Evolutionary conservation across 2,888 invertebrate species (phyloP).

Genomic region (Ceramica pisi): DNA sequence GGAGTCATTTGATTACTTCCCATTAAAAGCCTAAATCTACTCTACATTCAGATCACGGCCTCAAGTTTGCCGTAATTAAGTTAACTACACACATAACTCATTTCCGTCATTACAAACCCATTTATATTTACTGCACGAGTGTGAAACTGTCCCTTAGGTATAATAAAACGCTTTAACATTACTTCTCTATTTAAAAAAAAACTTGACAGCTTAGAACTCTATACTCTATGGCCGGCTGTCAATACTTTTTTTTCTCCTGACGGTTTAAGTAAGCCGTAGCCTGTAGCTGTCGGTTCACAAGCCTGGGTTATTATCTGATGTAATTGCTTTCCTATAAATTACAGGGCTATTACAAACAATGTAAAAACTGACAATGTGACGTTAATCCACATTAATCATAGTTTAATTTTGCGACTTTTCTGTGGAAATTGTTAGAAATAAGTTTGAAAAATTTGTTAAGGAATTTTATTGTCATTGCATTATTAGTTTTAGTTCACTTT

Average conservation of each 20-base stretch:
- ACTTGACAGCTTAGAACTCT: slow-evolving; percentile 37
- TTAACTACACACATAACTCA: slow-evolving; percentile 20
- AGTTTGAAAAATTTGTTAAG: neutral
- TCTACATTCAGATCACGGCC: slow-evolving; percentile 27
- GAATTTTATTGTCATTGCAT: neutral
- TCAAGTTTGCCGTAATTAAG: slow-evolving; percentile 21
- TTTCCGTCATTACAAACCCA: slow-evolving; percentile 10
- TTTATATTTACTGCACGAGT: slow-evolving; percentile 33
- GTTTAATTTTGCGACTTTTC: slow-evolving; percentile 27
- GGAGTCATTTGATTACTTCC: no score
- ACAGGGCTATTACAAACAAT: slow-evolving; percentile 39
- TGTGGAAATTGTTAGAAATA: slow-evolving; percentile 8
- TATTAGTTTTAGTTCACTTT: neutral
- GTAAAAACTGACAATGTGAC: slow-evolving; percentile 31
- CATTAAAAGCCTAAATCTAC: neutral
- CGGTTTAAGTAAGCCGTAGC: slow-evolving; percentile 48
- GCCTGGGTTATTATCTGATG: slow-evolving; percentile 43
- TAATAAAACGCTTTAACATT: slow-evolving; percentile 36
- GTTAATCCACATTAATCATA: slow-evolving; percentile 44
- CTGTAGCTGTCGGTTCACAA: slow-evolving; percentile 30
- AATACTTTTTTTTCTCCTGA: slow-evolving; percentile 55
- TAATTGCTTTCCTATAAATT: slow-evolving; percentile 47
- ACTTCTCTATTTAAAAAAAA: slow-evolving; percentile 37
- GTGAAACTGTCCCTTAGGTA: slow-evolving; percentile 20
- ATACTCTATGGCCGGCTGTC: slow-evolving; percentile 38